Base-by-base conservation (phyloP, 2,113 vertebrate species). In the Eira barbara region DNA sequence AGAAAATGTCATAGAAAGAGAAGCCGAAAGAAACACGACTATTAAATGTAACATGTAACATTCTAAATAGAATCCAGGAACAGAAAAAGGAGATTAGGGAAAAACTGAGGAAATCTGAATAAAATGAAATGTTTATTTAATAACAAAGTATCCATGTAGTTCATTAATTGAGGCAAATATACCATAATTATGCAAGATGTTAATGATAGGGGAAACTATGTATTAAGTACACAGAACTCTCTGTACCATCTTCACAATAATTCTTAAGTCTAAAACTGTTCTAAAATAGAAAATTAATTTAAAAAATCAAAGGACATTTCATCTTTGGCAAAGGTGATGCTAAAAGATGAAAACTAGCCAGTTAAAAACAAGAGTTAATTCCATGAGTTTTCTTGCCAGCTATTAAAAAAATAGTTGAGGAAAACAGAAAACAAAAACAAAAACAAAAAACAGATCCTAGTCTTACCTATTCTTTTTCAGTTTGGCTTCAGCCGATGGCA, bases 401-500 rank as follows among this genome's bases (percentile, higher is more conserved):
- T 94, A 79, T 67, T 91, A 42, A 69, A 95, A 86, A 86, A 89
- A 88, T 1, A 94, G 78, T 25, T 57, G n/a, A 94, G 23, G 18
- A 52, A 97, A 95, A 85, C 15, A 92, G 47, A 80, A 88, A 65
- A n/a, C 67, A 84, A 81, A 36, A 52, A 4, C 15, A 52, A 52
- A 47, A 47, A 45, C 8, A 47, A 47, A 49, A 49, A 80, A 7
- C 7, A 1, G 27, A 47, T 82, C 29, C 3, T 21, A 34, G 36
- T 83, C 97, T 98, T 96, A 99, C 99, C 99, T 99, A 97, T 99
- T 99, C 98, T 99, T 99, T 97, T 99, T 99, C 25, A 99, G 99
- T 96, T 99, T 99, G n/a, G 99, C 99, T 98, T 99, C 99, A 95
- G 99, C 99, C 23, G 99, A 99, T 1, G 99, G 99, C 99, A 99